phyloP scores from a whole-genome alignment of 2,113 vertebrate genomes.

The Pachypanchax playfairii region DNA sequence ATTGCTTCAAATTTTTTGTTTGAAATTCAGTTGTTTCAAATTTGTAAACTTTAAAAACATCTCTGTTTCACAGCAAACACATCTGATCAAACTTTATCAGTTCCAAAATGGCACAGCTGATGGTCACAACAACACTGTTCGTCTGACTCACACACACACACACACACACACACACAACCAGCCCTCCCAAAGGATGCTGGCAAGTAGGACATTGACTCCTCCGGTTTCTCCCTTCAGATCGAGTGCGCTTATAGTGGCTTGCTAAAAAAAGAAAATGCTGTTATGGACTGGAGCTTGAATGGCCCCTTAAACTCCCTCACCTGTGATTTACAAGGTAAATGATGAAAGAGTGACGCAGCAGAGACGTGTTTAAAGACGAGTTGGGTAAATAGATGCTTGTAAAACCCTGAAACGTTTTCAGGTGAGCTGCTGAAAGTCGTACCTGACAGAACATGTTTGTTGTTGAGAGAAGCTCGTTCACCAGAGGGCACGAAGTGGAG shows the following conservation, averaged over 20 bases:
- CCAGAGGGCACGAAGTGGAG: too few relatives aligned
- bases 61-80: too few relatives aligned
- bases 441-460: too few relatives aligned
- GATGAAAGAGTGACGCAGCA: slow-evolving; percentile 54
- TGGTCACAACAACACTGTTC: slow-evolving; percentile 33
- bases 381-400: too few relatives aligned
- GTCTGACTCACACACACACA: background rate
- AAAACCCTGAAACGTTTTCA: background rate
- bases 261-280: slow-evolving; percentile 81
- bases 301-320: slow-evolving; percentile 48
- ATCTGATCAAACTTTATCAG: background rate
- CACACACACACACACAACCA: slow-evolving; percentile 5
- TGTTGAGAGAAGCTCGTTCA: too few relatives aligned
- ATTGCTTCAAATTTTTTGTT: too few relatives aligned
- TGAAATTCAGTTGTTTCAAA: too few relatives aligned
- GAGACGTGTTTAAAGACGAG: too few relatives aligned
- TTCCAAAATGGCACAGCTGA: background rate
- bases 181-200: slow-evolving; percentile 64
- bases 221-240: slow-evolving; percentile 67
- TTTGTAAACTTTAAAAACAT: too few relatives aligned
- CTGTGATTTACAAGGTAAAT: slow-evolving; percentile 42
- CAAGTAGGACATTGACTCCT: slow-evolving; percentile 78
- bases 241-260: slow-evolving; percentile 64
- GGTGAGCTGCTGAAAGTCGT: too few relatives aligned
- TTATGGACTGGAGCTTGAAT: slow-evolving; percentile 64